Percentiles rank a stretch among this genome's conserved stretches.
Evolutionary conservation across 2,888 invertebrate species (phyloP).

Genomic region (Chymomyza amoena): DNA sequence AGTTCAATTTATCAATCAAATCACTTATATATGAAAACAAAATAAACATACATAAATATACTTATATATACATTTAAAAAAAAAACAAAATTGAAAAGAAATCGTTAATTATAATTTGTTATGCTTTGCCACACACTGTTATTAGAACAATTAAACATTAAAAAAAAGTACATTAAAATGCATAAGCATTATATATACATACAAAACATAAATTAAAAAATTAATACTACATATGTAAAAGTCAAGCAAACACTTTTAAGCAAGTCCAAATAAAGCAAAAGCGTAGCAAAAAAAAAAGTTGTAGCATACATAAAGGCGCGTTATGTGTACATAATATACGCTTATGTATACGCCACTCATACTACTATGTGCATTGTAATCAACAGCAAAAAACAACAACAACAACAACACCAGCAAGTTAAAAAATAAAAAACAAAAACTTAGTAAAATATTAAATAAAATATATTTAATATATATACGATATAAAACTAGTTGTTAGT

Average conservation of each 20-base stretch:
- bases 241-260: constrained; percentile 16
- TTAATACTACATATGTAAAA: constrained; percentile 30
- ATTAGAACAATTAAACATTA: constrained; percentile 66
- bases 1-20: constrained; percentile 55
- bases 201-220: constrained; percentile 20
- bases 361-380: not conserved
- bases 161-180: not conserved
- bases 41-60: constrained; percentile 22
- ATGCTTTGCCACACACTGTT: constrained; percentile 70
- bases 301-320: not conserved
- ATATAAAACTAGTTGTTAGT: constrained; percentile 66
- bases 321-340: not conserved
- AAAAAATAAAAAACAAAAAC: constrained; percentile 18
- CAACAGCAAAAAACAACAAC: constrained; percentile 8
- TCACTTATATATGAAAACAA: constrained; percentile 27
- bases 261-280: not conserved
- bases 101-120: constrained; percentile 66
- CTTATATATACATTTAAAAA: constrained; percentile 33
- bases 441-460: constrained; percentile 37
- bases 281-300: not conserved
- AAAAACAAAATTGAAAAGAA: constrained; percentile 21
- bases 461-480: constrained; percentile 26
- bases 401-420: constrained; percentile 8
- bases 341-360: not conserved
- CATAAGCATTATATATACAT: constrained; percentile 5